Base-by-base conservation (phyloP, 1,140 invertebrate genomes). In the Amyelois transitella region DNA sequence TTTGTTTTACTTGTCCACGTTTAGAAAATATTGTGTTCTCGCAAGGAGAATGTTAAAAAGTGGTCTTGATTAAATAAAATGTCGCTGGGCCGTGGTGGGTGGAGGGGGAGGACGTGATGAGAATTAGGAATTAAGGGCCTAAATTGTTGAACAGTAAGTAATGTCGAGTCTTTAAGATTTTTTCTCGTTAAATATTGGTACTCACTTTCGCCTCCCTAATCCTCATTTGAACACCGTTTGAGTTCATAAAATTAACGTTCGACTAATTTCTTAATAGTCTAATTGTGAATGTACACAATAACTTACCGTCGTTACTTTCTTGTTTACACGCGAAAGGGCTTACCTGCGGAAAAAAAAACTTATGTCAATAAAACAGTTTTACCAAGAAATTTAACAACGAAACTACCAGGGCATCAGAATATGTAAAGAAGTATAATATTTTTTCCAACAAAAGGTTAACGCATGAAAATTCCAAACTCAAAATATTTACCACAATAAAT, bases 31-130 rank as follows among this genome's bases (percentile, higher is more conserved):
- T 81, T 75, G 75, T 76, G 70, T 65, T 60, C 60, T 61, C 72
- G 71, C 65, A 55, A 52, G 51, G 58, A 62, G 81, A 85, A 85
- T 83, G 70, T 80, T 80, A 83, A 85, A 85, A 83, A 83, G 81
- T 81, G 69, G 69, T 71, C 72, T 75, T 85, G 80, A 81, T 85
- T 81, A 80, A 85, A 85, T 82, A 83, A 81, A 85, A 80, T 75
- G 79, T 75, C 76, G 75, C 71, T 64, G 62, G 59, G 65, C 63
- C 50, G 57, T 49, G 55, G 63, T 52, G 60, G 55, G 53, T 49
- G 55, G 63, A 51, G 64, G 60, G 57, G 58, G 45, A 38, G 55
- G 51, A 75, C 78, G 77, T 79, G 78, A 72, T 66, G 48, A 51
- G 78, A 77, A 80, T 84, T 60, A 64, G 65, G 52, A 61, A 70